These are phyloP conservation scores for Crossocerus cetratus DNA, from an alignment of 2,888 invertebrate species.

Conservation along the genomic window DNA sequence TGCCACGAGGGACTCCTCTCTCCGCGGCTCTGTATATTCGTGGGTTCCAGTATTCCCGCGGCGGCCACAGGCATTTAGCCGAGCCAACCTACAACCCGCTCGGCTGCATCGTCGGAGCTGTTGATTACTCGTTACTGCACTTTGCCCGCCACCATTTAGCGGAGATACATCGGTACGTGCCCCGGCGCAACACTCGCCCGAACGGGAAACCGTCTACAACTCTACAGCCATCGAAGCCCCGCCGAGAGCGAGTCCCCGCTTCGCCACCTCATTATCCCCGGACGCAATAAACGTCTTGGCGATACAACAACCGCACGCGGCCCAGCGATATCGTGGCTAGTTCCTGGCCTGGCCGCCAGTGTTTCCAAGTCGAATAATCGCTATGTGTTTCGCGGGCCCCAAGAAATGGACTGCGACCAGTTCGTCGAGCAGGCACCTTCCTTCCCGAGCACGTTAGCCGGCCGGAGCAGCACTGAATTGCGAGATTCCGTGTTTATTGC, in stretches of 20 bases:
- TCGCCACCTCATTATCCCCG: no score
- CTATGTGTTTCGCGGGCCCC: constrained; percentile 28
- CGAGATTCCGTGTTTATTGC: constrained; percentile 71
- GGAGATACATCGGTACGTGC: background rate
- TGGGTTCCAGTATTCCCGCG: no score
- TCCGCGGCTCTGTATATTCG: no score
- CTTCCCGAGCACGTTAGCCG: constrained; percentile 46
- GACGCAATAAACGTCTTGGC: no score
- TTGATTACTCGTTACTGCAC: constrained; percentile 57
- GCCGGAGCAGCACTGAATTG: constrained; percentile 58
- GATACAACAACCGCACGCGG: no score
- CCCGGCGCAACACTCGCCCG: background rate
- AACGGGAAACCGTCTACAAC: background rate
- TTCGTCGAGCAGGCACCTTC: background rate
- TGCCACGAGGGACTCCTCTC: no score
- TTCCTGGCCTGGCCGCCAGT: constrained; percentile 19
- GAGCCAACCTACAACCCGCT: constrained; percentile 42
- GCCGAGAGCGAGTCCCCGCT: background rate
- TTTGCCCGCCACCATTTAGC: constrained; percentile 16
- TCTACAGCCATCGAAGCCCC: background rate
- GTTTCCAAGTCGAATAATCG: constrained; percentile 13
- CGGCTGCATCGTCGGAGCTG: constrained; percentile 51
- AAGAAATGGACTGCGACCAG: constrained; percentile 50
- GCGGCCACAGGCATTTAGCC: constrained; percentile 29
- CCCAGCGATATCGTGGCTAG: no score